phyloP scores from a whole-genome alignment of 2,113 vertebrate genomes.

The Phalacrocorax pelagicus region DNA sequence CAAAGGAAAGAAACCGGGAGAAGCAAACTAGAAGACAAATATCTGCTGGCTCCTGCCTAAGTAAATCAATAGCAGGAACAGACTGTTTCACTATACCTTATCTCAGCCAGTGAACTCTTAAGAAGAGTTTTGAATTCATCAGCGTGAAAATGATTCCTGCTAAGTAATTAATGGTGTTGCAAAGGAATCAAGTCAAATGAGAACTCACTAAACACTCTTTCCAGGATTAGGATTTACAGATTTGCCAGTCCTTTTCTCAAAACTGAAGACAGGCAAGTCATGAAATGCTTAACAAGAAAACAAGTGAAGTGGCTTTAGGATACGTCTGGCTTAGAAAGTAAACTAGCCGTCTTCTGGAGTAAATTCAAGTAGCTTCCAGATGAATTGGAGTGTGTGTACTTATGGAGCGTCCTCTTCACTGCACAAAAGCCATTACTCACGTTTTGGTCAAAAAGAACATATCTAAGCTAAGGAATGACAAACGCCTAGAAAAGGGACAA shows the following conservation, averaged over 20 bases:
- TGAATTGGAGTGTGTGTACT: background rate
- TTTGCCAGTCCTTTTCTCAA: background rate
- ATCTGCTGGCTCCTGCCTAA: background rate
- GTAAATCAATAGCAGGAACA: background rate
- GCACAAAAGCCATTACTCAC: background rate
- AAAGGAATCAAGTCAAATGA: background rate
- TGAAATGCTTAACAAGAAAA: background rate
- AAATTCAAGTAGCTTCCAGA: background rate
- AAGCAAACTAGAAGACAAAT: background rate
- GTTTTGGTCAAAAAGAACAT: background rate
- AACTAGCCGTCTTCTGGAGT: background rate
- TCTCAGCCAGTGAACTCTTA: background rate
- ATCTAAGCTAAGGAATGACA: background rate
- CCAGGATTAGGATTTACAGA: background rate
- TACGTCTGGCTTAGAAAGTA: background rate
- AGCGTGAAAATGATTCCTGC: background rate
- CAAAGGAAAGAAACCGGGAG: background rate
- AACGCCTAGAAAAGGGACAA: background rate
- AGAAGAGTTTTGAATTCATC: background rate
- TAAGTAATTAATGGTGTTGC: background rate
- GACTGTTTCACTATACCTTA: background rate
- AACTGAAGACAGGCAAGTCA: background rate
- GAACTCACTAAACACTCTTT: background rate
- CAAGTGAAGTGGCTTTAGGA: background rate
- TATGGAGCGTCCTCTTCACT: background rate